These are phyloP conservation scores for Drosophila takahashii DNA, from an alignment of 1,140 invertebrate species.

Conservation along the genomic window DNA sequence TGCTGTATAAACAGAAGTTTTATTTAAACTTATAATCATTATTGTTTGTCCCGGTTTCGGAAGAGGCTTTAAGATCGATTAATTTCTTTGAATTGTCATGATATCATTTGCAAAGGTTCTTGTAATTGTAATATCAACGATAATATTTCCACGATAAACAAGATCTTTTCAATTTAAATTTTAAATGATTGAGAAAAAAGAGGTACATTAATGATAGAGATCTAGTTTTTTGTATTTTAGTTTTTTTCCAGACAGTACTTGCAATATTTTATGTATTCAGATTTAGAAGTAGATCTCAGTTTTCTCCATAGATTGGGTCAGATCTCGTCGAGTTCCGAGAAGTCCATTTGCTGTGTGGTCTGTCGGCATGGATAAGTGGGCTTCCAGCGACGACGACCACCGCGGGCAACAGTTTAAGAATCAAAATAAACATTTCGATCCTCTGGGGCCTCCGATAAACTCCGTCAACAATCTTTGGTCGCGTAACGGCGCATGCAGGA, in stretches of 20 bases:
- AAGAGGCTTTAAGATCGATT: no score
- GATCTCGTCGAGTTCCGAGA: conserved; percentile 32
- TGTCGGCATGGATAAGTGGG: conserved; percentile 67
- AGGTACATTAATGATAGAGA: no score
- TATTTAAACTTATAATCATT: no score
- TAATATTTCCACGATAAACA: no score
- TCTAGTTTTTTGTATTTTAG: no score
- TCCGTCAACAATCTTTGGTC: conserved; percentile 69
- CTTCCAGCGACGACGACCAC: conserved; percentile 33
- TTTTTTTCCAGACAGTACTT: background rate
- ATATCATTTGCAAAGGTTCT: no score
- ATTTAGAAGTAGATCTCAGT: background rate
- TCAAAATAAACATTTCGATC: conserved; percentile 45
- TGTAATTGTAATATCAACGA: no score
- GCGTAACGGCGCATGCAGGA: conserved; percentile 45
- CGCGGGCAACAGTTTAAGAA: conserved; percentile 65
- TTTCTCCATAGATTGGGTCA: conserved; percentile 6
- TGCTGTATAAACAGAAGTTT: no score
- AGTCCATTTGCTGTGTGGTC: conserved; percentile 63
- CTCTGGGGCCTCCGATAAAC: conserved; percentile 7
- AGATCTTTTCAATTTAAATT: no score
- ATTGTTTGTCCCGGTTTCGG: no score
- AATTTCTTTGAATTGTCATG: no score
- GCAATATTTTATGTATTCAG: background rate
- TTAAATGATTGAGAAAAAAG: no score